Evolutionary conservation across 2,797 vertebrate genomes (phyloP).

Genomic region (Channallabes apus): DNA sequence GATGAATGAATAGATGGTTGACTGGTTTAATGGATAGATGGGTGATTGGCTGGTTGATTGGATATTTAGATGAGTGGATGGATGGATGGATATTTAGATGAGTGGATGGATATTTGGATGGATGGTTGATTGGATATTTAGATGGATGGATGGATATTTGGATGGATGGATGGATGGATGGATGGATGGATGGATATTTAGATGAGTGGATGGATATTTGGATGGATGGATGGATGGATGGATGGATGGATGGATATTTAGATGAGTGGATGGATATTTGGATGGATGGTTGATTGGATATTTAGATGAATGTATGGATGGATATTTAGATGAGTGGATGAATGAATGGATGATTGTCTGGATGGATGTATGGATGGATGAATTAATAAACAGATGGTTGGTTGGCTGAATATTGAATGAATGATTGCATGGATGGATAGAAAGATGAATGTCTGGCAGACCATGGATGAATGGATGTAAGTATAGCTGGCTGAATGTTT

Average conservation of each 20-base stretch:
- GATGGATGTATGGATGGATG: neutral
- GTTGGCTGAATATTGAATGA: neutral
- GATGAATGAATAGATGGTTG: neutral
- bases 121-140: no score
- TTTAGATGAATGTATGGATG: neutral
- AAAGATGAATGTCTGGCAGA: neutral
- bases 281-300: neutral
- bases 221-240: neutral
- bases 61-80: neutral
- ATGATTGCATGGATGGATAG: neutral
- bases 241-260: neutral
- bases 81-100: neutral
- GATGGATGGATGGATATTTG: neutral
- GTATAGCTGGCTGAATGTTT: neutral
- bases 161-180: neutral
- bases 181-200: neutral
- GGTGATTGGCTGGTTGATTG: no score
- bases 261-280: neutral
- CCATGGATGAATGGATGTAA: neutral
- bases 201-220: no score
- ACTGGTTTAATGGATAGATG: neutral
- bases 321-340: neutral
- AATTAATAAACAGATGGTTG: neutral
- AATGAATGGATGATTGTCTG: no score
- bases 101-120: no score